A percentile compares a stretch with the other conserved stretches of the same genome.
phyloP scores from a whole-genome alignment of 2,888 invertebrate species.

The Dryobota labecula region DNA sequence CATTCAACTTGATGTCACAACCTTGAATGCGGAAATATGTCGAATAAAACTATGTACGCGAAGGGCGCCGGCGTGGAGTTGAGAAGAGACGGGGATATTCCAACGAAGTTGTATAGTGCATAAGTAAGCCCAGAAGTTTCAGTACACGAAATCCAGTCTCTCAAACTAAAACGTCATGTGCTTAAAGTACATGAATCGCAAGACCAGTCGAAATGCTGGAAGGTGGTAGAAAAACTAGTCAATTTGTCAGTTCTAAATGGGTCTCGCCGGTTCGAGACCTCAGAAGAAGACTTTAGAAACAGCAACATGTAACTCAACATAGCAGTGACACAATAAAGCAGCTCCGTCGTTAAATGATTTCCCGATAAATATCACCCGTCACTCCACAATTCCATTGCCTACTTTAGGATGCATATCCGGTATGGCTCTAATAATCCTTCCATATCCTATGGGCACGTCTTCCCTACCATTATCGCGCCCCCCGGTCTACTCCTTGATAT shows the following conservation, averaged over 20 bases:
- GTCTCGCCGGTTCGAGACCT: background rate
- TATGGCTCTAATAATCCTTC: too few species aligned
- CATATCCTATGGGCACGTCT: too few species aligned
- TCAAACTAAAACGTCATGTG: background rate
- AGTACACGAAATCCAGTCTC: background rate
- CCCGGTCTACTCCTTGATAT: too few species aligned
- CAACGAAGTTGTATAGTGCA: background rate
- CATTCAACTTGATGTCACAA: constrained; percentile 64
- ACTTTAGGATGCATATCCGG: too few species aligned
- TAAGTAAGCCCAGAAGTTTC: background rate
- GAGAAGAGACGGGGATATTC: constrained; percentile 36
- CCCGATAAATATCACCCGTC: too few species aligned
- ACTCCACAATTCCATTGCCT: too few species aligned
- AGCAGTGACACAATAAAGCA: too few species aligned
- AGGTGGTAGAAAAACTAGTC: background rate
- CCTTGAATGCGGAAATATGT: constrained; percentile 65
- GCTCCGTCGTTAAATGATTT: too few species aligned
- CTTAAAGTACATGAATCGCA: background rate
- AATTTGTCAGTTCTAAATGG: background rate
- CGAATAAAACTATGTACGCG: constrained; percentile 57
- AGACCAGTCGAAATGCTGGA: background rate
- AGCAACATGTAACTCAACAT: too few species aligned
- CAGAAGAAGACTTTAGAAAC: too few species aligned
- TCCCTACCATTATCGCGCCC: too few species aligned
- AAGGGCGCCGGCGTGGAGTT: constrained; percentile 45